phyloP scores from a whole-genome alignment of 37 sponge, comb jelly and placozoan species.

The Chondrilla cf. caribensis region DNA sequence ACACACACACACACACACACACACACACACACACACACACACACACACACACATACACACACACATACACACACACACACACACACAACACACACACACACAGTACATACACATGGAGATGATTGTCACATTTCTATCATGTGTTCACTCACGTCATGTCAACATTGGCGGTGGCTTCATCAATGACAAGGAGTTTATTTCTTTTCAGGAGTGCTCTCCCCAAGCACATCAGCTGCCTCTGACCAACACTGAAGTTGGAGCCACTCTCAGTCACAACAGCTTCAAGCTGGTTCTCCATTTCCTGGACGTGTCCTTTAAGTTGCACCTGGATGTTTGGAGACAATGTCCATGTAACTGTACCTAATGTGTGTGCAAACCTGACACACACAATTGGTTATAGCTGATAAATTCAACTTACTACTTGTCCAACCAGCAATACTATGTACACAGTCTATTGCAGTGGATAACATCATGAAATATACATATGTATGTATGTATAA shows the following conservation, averaged over 20 bases:
- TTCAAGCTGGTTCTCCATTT: slow-evolving; percentile 54
- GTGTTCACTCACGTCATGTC: slow-evolving; percentile 49
- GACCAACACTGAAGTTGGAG: slow-evolving; percentile 71
- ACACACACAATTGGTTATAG: no score
- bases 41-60: neutral
- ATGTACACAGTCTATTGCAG: no score
- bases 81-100: no score
- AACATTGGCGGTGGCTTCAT: slow-evolving; percentile 82
- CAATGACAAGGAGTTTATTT: slow-evolving; percentile 67
- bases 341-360: neutral
- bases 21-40: neutral
- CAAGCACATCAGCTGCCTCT: slow-evolving; percentile 73
- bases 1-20: neutral
- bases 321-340: slow-evolving; percentile 36
- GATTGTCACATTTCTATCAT: neutral
- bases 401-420: no score
- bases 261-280: slow-evolving; percentile 58
- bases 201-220: slow-evolving; percentile 64
- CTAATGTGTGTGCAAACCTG: neutral
- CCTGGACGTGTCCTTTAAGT: slow-evolving; percentile 55
- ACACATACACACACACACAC: neutral
- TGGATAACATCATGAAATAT: neutral
- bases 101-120: neutral
- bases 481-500: neutral
- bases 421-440: no score